Conservation (phyloP, 2,797 vertebrate species). For the Pseudochaenichthys georgianus region DNA sequence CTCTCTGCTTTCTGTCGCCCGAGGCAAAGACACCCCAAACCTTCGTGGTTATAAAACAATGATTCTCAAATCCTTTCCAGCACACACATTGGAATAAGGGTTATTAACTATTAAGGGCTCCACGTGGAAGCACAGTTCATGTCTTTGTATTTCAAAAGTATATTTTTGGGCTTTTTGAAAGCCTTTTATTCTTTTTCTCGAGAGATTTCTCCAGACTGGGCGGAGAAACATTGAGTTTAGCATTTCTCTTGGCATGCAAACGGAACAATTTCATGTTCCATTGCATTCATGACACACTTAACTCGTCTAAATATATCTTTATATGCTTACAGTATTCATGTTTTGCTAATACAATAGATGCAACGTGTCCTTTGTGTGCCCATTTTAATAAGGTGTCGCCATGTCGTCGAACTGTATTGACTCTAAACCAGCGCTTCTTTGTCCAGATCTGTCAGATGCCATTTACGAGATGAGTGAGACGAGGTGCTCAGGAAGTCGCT, state of each 20-base stretch:
- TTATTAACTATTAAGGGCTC: slow-evolving; percentile 5
- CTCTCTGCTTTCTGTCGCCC: background rate
- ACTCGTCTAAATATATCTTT: background rate
- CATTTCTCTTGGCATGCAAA: slow-evolving; percentile 8
- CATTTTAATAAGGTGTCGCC: background rate
- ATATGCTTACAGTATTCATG: background rate
- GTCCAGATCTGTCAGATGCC: slow-evolving; percentile 56
- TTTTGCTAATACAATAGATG: background rate
- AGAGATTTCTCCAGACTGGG: background rate
- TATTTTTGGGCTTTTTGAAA: slow-evolving; percentile 3
- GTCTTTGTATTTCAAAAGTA: too few species aligned
- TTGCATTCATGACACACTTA: background rate
- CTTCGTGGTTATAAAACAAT: background rate
- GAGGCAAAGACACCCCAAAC: background rate
- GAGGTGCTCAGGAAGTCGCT: slow-evolving; percentile 55
- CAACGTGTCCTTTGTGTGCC: background rate
- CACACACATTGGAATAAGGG: background rate
- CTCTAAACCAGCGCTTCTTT: slow-evolving; percentile 25
- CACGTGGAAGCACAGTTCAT: background rate
- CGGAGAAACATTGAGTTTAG: slow-evolving; percentile 1
- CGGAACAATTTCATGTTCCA: too few species aligned
- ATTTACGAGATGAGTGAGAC: slow-evolving; percentile 59
- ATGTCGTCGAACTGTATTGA: slow-evolving; percentile 24
- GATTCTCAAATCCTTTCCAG: background rate
- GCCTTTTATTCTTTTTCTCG: background rate